Conservation (phyloP, 2,797 vertebrate genomes). For the Pogoniulus pusillus region DNA sequence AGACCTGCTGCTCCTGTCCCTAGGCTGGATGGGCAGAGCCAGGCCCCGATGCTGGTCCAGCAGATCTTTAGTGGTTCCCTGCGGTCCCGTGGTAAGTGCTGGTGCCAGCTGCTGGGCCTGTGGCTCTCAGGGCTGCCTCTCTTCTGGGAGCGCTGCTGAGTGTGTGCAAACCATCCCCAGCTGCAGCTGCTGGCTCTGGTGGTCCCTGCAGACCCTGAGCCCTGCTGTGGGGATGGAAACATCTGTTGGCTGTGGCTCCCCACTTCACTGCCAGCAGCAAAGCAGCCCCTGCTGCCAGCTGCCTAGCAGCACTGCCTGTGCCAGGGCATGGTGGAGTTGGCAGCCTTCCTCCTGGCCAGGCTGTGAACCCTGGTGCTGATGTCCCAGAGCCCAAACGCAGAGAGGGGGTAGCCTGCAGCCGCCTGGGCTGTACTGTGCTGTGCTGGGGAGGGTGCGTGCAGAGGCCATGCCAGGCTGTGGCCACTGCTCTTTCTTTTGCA, state of each 20-base stretch:
- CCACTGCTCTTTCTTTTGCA: conserved; percentile 62
- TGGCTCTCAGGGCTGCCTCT: too few relatives aligned
- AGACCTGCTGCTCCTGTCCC: rapidly evolving
- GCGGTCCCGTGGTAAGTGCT: too few relatives aligned
- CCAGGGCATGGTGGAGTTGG: neutral
- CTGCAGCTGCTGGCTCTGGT: too few relatives aligned
- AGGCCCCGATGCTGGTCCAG: too few relatives aligned
- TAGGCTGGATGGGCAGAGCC: too few relatives aligned
- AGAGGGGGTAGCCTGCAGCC: neutral
- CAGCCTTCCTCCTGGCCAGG: neutral
- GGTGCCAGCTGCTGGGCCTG: too few relatives aligned
- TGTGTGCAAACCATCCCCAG: too few relatives aligned
- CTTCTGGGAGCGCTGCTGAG: too few relatives aligned
- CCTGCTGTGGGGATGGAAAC: neutral
- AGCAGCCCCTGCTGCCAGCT: neutral
- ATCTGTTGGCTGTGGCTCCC: neutral
- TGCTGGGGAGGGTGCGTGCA: too few relatives aligned
- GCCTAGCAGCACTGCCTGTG: rapidly evolving
- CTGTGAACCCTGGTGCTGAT: neutral
- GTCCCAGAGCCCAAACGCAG: rapidly evolving
- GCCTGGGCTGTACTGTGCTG: too few relatives aligned
- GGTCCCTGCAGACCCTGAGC: neutral
- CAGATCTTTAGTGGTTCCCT: too few relatives aligned
- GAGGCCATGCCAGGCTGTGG: neutral
- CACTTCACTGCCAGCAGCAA: neutral